Evolutionary conservation across 2,113 vertebrate species (phyloP).

Genomic region (Tiliqua scincoides): DNA sequence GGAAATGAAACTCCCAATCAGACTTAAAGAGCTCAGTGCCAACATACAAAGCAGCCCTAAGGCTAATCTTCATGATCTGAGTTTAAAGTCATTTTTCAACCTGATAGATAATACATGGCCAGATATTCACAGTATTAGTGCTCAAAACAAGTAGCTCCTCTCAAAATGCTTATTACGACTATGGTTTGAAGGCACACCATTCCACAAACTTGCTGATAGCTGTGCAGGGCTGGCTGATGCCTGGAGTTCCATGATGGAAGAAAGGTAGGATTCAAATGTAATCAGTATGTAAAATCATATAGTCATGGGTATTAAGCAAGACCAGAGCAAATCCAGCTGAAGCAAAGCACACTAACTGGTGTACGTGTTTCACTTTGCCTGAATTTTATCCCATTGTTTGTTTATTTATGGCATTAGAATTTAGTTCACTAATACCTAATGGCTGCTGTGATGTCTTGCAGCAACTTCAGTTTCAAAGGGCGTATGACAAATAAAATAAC

Average conservation of each 20-base stretch:
- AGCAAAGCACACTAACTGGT: neutral
- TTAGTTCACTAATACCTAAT: neutral
- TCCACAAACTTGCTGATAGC: too few species aligned
- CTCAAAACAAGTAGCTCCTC: too few species aligned
- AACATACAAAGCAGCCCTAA: neutral
- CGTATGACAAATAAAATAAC: neutral
- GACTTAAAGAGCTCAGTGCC: neutral
- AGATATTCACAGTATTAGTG: too few species aligned
- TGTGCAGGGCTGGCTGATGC: too few species aligned
- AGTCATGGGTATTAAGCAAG: neutral
- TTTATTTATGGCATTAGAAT: neutral
- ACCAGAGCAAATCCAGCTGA: neutral
- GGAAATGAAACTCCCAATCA: neutral
- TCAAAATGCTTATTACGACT: too few species aligned
- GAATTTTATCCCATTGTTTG: neutral
- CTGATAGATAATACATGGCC: too few species aligned
- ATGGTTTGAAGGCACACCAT: too few species aligned
- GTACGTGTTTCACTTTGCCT: neutral
- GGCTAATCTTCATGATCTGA: too few species aligned
- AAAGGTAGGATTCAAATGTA: too few species aligned
- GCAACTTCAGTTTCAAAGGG: neutral
- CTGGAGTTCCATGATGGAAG: too few species aligned
- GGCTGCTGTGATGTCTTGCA: neutral
- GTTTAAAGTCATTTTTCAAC: too few species aligned
- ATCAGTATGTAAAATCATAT: neutral